Percentiles rank a stretch among this genome's conserved stretches.
Evolutionary conservation across 2,797 vertebrate genomes (phyloP).

Genomic region (Ambastaia sidthimunki): DNA sequence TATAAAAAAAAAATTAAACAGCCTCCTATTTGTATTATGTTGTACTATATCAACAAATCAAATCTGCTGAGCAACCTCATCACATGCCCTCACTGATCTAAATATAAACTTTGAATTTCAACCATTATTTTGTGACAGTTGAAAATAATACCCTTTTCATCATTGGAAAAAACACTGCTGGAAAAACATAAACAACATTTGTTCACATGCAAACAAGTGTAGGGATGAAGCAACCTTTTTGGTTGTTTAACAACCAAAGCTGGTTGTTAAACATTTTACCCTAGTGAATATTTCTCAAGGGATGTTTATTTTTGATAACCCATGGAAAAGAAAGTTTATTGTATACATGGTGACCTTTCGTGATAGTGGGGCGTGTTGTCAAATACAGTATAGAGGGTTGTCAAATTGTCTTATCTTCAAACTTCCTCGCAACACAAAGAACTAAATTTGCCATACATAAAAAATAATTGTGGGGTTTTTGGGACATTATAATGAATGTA

Average conservation of each 20-base stretch:
- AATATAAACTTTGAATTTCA: slow-evolving; percentile 66
- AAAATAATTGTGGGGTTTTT: neutral
- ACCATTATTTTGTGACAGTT: slow-evolving; percentile 72
- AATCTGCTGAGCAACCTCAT: slow-evolving; percentile 49
- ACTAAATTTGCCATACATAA: neutral
- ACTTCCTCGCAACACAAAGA: neutral
- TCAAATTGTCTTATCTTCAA: neutral
- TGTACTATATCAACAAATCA: slow-evolving; percentile 45
- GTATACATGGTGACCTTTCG: neutral
- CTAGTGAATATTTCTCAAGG: slow-evolving; percentile 7
- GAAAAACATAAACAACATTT: slow-evolving; percentile 56
- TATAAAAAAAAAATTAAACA: no score
- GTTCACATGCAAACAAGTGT: slow-evolving; percentile 51
- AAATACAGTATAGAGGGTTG: neutral
- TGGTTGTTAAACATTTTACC: neutral
- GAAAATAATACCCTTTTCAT: slow-evolving; percentile 70
- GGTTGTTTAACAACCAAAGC: no score
- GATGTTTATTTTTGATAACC: no score
- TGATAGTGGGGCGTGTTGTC: neutral
- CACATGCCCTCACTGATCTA: slow-evolving; percentile 45
- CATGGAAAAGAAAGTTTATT: neutral
- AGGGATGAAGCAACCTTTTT: slow-evolving; percentile 37
- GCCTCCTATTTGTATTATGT: neutral
- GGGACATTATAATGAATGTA: slow-evolving; percentile 66
- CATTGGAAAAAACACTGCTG: slow-evolving; percentile 43